These are phyloP conservation scores for Gambusia holbrooki DNA, from an alignment of 2,113 vertebrate species.

Conservation along the genomic window DNA sequence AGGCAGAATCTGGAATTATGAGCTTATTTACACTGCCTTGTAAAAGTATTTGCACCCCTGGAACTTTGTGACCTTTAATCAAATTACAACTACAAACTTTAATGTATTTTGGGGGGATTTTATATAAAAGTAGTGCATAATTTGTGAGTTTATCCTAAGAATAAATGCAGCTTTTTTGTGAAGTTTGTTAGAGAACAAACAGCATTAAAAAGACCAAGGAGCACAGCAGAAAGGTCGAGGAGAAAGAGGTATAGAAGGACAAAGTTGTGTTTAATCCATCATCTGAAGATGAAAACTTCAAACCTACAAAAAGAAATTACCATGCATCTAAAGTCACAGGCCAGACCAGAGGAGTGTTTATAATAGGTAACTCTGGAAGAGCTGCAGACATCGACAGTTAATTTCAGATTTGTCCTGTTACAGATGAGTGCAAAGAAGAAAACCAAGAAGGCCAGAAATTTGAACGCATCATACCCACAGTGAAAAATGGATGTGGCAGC, in stretches of 20 bases:
- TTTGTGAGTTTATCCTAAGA: neutral
- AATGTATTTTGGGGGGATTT: neutral
- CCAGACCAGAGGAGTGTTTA: neutral
- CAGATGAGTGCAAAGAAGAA: neutral
- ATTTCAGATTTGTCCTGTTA: neutral
- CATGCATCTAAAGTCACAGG: neutral
- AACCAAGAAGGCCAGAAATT: neutral
- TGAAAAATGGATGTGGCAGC: neutral
- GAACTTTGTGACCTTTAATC: neutral
- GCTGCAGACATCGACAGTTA: neutral
- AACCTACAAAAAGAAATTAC: neutral
- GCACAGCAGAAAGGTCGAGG: neutral
- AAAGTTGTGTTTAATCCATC: neutral
- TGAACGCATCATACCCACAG: too few species aligned
- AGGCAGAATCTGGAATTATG: constrained; percentile 32
- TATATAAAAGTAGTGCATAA: neutral
- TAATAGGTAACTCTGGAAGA: neutral
- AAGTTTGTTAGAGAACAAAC: neutral
- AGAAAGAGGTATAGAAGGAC: neutral
- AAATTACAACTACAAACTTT: neutral
- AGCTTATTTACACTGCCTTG: neutral
- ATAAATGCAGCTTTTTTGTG: neutral
- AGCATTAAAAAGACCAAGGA: neutral
- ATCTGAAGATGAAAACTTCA: neutral
- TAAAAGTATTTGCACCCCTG: neutral